Conservation (phyloP, 2,797 vertebrate genomes). For the Microctenopoma lineatum region DNA sequence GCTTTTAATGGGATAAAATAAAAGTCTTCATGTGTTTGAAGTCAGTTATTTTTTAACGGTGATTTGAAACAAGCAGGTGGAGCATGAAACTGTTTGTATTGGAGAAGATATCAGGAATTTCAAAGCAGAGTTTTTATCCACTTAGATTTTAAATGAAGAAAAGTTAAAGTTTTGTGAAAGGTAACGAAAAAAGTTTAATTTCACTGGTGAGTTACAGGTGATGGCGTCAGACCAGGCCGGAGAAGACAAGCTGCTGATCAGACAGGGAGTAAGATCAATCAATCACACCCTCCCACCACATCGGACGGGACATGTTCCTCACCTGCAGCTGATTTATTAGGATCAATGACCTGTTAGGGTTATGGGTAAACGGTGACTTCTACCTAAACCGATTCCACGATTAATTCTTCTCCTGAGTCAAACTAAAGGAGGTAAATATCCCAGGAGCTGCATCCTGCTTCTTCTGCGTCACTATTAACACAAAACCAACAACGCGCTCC, state of each 20-base stretch:
- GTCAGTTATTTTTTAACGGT: background rate
- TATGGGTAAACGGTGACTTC: background rate
- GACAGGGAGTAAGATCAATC: no score
- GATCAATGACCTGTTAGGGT: background rate
- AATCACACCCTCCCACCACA: no score
- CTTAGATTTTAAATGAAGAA: no score
- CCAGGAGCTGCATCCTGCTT: conserved; percentile 2
- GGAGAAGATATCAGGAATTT: background rate
- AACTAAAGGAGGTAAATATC: background rate
- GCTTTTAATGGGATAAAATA: conserved; percentile 16
- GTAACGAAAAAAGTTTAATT: no score
- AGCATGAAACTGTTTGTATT: background rate
- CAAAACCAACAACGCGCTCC: background rate
- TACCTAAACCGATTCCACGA: background rate
- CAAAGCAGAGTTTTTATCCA: no score
- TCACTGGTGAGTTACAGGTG: no score
- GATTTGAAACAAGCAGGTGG: conserved; percentile 8
- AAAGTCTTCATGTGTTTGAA: conserved; percentile 18
- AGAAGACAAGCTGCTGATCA: no score
- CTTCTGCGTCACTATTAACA: background rate
- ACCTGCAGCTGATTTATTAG: no score
- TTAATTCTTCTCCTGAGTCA: background rate
- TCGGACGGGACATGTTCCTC: no score
- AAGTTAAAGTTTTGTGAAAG: no score
- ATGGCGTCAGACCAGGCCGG: no score